A percentile compares a stretch with the other conserved stretches of the same genome.
Conservation (phyloP, 2,888 invertebrate species). For the Glyphotaelius pellucidus region DNA sequence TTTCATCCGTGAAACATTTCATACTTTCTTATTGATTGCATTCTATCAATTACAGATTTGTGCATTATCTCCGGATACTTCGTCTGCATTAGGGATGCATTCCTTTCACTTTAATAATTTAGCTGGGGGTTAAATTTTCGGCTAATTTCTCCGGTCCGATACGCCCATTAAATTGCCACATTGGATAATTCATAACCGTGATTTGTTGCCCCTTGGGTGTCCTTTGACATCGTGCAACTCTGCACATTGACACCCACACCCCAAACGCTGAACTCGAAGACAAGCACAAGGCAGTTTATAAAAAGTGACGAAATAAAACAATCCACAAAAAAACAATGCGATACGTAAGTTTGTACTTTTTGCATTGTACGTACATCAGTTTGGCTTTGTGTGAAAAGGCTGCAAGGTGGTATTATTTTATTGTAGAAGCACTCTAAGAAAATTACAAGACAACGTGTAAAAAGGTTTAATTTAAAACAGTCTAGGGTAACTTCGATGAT, state of each 20-base stretch:
- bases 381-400: too few relatives aligned
- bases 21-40: neutral
- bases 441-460: neutral
- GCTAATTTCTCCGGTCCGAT: constrained; percentile 36
- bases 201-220: constrained; percentile 47
- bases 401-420: too few relatives aligned
- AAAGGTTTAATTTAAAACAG: neutral
- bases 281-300: too few relatives aligned
- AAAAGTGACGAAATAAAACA: too few relatives aligned
- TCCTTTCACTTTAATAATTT: neutral
- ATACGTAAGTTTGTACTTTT: too few relatives aligned
- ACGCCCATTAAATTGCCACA: constrained; percentile 38
- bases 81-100: neutral
- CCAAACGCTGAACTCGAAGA: neutral
- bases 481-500: neutral
- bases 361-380: too few relatives aligned
- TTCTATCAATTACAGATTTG: neutral
- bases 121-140: constrained; percentile 3
- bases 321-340: too few relatives aligned
- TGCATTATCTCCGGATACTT: neutral
- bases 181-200: constrained; percentile 47
- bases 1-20: neutral
- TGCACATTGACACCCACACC: neutral
- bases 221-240: constrained; percentile 1
- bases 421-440: too few relatives aligned